A percentile compares a stretch with the other conserved stretches of the same genome.
phyloP scores from a whole-genome alignment of 2,888 invertebrate genomes.

The Ditula angustiorana region DNA sequence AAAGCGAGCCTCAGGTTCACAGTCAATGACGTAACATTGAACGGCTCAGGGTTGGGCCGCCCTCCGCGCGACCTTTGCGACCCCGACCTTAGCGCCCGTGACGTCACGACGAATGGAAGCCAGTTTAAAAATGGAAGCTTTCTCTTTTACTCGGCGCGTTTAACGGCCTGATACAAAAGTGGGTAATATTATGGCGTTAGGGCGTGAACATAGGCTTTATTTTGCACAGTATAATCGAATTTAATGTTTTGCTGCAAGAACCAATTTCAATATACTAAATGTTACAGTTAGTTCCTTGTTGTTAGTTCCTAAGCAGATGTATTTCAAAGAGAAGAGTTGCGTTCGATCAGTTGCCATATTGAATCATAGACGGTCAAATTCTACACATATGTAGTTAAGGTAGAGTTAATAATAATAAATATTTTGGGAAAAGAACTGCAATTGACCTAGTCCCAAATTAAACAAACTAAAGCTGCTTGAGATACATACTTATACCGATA shows the following conservation, averaged over 20 bases:
- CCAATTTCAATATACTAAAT: background rate
- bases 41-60: conserved; percentile 11
- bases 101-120: conserved; percentile 41
- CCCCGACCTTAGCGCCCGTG: conserved; percentile 44
- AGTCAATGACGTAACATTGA: conserved; percentile 22
- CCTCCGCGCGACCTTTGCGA: conserved; percentile 37
- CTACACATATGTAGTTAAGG: too few relatives aligned
- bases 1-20: background rate
- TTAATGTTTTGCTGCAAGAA: background rate
- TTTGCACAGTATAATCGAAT: background rate
- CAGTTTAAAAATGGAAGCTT: background rate
- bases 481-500: too few relatives aligned
- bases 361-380: too few relatives aligned
- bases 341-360: too few relatives aligned
- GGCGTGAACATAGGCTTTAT: too few relatives aligned
- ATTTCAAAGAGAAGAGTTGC: too few relatives aligned
- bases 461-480: too few relatives aligned
- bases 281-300: too few relatives aligned
- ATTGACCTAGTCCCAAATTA: too few relatives aligned
- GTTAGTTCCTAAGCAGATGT: too few relatives aligned
- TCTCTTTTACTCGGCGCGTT: background rate
- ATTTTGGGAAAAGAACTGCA: too few relatives aligned
- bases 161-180: conserved; percentile 4
- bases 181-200: background rate
- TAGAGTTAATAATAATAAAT: too few relatives aligned